phyloP scores from a whole-genome alignment of 2,113 vertebrate genomes.

The Macquaria australasica region DNA sequence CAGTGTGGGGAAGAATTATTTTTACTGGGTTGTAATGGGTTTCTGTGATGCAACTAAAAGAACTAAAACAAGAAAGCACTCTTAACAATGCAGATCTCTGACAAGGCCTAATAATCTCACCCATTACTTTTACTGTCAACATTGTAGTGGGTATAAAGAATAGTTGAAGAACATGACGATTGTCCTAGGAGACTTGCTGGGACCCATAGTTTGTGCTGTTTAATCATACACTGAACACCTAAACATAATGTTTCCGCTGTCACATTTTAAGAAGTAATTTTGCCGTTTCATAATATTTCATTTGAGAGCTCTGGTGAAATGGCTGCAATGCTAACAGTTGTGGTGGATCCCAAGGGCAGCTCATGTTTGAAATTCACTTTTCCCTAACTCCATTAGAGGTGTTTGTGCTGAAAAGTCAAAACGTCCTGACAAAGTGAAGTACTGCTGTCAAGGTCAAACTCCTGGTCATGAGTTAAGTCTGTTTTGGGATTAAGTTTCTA shows the following conservation, averaged over 20 bases:
- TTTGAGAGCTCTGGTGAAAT: neutral
- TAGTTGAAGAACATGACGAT: neutral
- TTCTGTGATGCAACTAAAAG: constrained; percentile 1
- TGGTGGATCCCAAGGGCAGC: constrained; percentile 3
- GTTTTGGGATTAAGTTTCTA: constrained; percentile 6
- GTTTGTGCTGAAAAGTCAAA: constrained; percentile 12
- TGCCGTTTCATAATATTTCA: neutral
- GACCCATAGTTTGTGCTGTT: neutral
- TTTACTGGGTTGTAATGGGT: neutral
- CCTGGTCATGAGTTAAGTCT: neutral
- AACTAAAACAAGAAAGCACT: neutral
- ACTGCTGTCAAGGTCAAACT: constrained; percentile 14
- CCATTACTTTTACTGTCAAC: neutral
- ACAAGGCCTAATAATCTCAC: constrained; percentile 7
- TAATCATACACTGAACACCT: neutral
- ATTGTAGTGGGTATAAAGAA: neutral
- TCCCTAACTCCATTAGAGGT: neutral
- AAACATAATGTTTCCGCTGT: neutral
- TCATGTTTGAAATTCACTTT: constrained; percentile 3
- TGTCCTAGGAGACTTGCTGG: neutral
- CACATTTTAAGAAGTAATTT: constrained; percentile 9
- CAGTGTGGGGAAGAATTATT: neutral
- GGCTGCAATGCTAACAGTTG: neutral
- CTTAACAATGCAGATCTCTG: neutral
- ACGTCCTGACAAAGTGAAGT: neutral